These are phyloP conservation scores for Phaethornis superciliosus DNA, from an alignment of 2,113 vertebrate species.

Conservation along the genomic window DNA sequence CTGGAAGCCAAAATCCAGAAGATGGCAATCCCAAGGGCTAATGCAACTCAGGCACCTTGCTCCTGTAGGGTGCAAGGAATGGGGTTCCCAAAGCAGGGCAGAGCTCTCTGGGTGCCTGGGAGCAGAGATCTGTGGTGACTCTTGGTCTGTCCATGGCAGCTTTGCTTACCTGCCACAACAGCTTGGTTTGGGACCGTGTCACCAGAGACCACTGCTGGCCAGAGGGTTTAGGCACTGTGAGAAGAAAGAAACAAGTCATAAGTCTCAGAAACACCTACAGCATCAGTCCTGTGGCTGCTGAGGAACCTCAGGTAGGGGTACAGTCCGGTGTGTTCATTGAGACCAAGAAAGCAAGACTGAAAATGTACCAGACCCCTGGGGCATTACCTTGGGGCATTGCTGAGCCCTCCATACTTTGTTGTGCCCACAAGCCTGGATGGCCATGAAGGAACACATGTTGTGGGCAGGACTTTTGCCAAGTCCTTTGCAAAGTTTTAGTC, in stretches of 20 bases:
- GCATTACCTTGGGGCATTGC: fast-evolving
- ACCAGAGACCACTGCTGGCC: background rate
- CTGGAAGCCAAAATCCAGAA: background rate
- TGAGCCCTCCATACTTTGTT: background rate
- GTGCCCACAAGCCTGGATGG: background rate
- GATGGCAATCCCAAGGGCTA: background rate
- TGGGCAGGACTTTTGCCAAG: background rate
- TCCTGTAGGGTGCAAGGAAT: background rate
- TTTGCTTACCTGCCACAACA: background rate
- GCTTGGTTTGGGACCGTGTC: background rate
- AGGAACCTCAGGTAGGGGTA: background rate
- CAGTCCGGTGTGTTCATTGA: fast-evolving
- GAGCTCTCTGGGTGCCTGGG: background rate
- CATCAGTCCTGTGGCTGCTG: background rate
- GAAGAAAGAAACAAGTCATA: background rate
- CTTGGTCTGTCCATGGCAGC: background rate
- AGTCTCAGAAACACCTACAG: background rate
- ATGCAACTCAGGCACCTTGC: background rate
- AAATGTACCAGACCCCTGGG: too few species aligned
- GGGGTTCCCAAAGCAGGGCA: background rate
- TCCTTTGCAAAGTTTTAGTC: background rate
- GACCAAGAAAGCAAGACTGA: background rate
- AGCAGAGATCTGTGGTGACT: background rate
- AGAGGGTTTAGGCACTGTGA: background rate
- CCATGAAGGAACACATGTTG: fast-evolving